Conservation (phyloP, 2,797 vertebrate genomes). For the Brachyrhaphis roseni region DNA sequence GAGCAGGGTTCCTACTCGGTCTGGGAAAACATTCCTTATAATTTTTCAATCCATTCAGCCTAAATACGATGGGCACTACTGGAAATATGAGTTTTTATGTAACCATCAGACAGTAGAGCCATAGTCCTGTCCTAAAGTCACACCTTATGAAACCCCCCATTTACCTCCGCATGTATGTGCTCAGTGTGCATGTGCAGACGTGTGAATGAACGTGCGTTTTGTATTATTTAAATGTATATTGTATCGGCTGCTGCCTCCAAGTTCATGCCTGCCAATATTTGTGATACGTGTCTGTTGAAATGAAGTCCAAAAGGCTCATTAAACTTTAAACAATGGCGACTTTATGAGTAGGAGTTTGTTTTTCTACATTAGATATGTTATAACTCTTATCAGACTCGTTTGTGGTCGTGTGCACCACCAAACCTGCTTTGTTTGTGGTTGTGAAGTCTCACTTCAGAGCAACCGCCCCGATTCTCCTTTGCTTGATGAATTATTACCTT, state of each 20-base stretch:
- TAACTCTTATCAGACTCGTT: background rate
- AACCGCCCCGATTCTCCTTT: constrained; percentile 25
- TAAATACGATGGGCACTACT: background rate
- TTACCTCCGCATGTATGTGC: constrained; percentile 46
- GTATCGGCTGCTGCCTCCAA: constrained; percentile 70
- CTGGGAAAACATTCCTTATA: background rate
- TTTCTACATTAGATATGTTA: constrained; percentile 19
- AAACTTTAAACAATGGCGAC: constrained; percentile 63
- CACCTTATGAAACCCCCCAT: constrained; percentile 31
- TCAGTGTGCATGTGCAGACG: constrained; percentile 49
- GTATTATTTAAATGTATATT: constrained; percentile 69
- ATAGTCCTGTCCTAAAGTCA: constrained; percentile 10
- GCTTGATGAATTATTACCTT: constrained; percentile 45
- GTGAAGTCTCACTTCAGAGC: constrained; percentile 27
- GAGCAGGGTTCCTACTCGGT: background rate
- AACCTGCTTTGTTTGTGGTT: constrained; percentile 9
- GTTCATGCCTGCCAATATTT: constrained; percentile 79
- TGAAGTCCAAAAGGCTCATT: constrained; percentile 60
- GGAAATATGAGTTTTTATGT: background rate
- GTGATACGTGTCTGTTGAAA: constrained; percentile 69
- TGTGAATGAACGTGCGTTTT: constrained; percentile 61
- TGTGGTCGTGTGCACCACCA: background rate
- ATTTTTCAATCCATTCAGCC: background rate
- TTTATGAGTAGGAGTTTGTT: constrained; percentile 24
- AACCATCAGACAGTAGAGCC: background rate